A percentile compares a stretch with the other conserved stretches of the same genome.
Evolutionary conservation across 1,140 invertebrate genomes (phyloP).

Genomic region (Papilio machaon): DNA sequence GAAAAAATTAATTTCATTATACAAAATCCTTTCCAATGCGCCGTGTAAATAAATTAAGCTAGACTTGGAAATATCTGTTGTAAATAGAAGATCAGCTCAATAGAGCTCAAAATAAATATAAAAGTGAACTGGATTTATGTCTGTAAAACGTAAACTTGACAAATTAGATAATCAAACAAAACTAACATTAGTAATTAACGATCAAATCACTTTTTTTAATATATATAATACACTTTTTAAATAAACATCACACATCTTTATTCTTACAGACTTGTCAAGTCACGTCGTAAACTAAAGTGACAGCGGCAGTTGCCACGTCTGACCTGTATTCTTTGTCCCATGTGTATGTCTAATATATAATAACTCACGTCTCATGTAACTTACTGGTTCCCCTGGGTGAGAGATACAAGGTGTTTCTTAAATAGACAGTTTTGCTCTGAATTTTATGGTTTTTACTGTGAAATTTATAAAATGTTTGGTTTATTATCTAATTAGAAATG

Average conservation of each 20-base stretch:
- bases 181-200: no score
- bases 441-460: neutral
- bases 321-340: slow-evolving; percentile 25
- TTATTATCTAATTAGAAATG: neutral
- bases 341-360: slow-evolving; percentile 3
- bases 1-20: no score
- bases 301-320: slow-evolving; percentile 16
- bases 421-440: neutral
- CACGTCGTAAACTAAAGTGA: slow-evolving; percentile 32
- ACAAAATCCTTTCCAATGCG: neutral
- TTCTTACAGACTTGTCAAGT: neutral
- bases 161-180: no score
- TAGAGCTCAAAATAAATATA: no score
- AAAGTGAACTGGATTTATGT: neutral
- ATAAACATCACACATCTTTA: neutral
- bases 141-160: neutral
- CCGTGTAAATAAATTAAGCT: neutral
- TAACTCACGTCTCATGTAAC: slow-evolving; percentile 23
- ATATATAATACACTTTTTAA: neutral
- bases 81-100: no score
- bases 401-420: neutral
- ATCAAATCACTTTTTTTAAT: neutral
- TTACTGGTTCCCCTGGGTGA: neutral
- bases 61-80: neutral
- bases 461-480: neutral